Conservation (phyloP, 2,888 invertebrate genomes). For the Acronicta leporina region DNA sequence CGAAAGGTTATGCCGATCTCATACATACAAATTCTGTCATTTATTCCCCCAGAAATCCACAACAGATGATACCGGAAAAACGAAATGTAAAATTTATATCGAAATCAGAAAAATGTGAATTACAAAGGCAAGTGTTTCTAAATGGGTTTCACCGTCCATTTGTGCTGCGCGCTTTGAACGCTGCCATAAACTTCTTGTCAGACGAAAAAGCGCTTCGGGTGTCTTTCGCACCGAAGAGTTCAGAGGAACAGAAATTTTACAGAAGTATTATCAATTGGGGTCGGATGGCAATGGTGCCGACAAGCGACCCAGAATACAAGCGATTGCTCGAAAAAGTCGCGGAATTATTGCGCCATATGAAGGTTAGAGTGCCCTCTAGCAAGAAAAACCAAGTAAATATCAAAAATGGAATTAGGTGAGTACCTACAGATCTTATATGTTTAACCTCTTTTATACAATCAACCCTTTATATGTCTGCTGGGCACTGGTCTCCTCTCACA, state of each 20-base stretch:
- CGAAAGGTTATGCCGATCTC: too few species aligned
- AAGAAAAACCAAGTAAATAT: not conserved
- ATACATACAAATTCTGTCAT: too few species aligned
- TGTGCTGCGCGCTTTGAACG: not conserved
- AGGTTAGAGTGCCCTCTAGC: not conserved
- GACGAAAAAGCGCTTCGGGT: not conserved
- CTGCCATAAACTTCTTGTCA: constrained; percentile 2
- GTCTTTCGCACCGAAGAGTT: not conserved
- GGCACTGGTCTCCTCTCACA: too few species aligned
- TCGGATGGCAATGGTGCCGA: fast-evolving
- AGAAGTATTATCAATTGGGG: constrained; percentile 1
- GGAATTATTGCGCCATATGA: not conserved
- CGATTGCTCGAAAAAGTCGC: not conserved
- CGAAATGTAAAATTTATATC: too few species aligned
- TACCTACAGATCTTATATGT: not conserved
- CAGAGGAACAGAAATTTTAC: constrained; percentile 1
- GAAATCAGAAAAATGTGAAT: too few species aligned
- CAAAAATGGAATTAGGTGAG: constrained; percentile 10
- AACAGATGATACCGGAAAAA: not conserved
- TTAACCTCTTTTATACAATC: too few species aligned
- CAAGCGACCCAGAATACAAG: constrained; percentile 1
- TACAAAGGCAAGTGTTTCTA: not conserved
- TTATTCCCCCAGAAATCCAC: constrained; percentile 6
- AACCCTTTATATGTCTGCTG: too few species aligned
- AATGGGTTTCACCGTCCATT: not conserved